Conservation (phyloP, 2,113 vertebrate species). For the Corvus cornix region DNA sequence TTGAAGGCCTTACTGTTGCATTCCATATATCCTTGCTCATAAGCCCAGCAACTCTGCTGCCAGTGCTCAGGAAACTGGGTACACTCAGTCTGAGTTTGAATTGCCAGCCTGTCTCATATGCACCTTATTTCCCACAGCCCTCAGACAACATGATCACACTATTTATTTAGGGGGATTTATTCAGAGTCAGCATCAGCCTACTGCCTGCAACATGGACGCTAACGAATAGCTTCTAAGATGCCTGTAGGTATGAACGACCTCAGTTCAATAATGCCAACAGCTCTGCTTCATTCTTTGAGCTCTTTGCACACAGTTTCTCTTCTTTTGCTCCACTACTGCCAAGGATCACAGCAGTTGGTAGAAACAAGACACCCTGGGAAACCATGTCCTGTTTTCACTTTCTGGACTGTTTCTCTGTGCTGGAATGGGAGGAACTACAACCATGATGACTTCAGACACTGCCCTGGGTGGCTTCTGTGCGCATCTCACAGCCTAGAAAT, state of each 20-base stretch:
- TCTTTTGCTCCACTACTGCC: neutral
- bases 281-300: neutral
- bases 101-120: neutral
- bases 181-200: neutral
- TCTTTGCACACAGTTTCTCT: neutral
- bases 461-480: neutral
- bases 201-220: neutral
- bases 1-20: neutral
- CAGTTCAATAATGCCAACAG: neutral
- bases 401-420: neutral
- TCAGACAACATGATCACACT: neutral
- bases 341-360: slow-evolving; percentile 39
- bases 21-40: neutral
- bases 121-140: neutral
- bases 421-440: neutral
- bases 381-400: neutral
- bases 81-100: neutral
- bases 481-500: neutral
- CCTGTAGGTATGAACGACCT: neutral
- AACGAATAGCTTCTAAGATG: neutral
- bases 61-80: neutral
- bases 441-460: neutral
- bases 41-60: neutral
- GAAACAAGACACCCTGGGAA: slow-evolving; percentile 52
- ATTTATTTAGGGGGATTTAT: neutral